Evolutionary conservation across 2,113 vertebrate genomes (phyloP), one percentile per base, ranked within the genome.

Genomic region (Gasterosteus aculeatus): DNA sequence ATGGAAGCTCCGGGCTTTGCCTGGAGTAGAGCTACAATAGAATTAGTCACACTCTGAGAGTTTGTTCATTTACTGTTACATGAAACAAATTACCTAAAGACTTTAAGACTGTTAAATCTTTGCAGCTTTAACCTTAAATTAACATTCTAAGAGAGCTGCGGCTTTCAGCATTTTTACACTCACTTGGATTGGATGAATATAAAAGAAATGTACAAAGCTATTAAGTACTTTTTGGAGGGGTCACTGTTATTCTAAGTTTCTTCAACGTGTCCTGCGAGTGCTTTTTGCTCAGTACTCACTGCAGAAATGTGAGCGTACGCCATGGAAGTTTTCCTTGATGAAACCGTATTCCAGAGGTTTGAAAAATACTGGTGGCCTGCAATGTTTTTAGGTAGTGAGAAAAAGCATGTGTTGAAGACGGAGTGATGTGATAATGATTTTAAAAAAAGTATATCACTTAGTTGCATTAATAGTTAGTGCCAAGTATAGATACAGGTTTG

Each of bases 21-120:
- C 51, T 38, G 31, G 82, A 85, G 69, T 47, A 67, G 68, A 51
- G 58, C 81, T 70, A 82, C 81, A 71, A 61, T 16, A 78, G 85
- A 85, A 88, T 91, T 90, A 88, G 87, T 89, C 87, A 84, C 89
- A 71, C 83, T 91, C 77, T 22, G 71, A 78, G 57, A 83, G 80
- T 88, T 88, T 80, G 71, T 65, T 88, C 65, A 81, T 80, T 86
- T 70, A 81, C 81, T 88, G 81, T 85, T 77, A 87, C 39, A 78
- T 83, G 64, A 83, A 92, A 87, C 76, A 81, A 91, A 92, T 90
- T 91, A 92, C 77, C 84, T 85, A 80, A 93, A 82, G 92, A 93
- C 90, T 88, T 92, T 87, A 92, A 92, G 93, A 93, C 94, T 94
- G 94, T 94, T 94, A 91, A 91, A 91, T 87, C 79, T 85, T 82